Evolutionary conservation across 2,888 invertebrate species (phyloP).

Genomic region (Athalia rosae): DNA sequence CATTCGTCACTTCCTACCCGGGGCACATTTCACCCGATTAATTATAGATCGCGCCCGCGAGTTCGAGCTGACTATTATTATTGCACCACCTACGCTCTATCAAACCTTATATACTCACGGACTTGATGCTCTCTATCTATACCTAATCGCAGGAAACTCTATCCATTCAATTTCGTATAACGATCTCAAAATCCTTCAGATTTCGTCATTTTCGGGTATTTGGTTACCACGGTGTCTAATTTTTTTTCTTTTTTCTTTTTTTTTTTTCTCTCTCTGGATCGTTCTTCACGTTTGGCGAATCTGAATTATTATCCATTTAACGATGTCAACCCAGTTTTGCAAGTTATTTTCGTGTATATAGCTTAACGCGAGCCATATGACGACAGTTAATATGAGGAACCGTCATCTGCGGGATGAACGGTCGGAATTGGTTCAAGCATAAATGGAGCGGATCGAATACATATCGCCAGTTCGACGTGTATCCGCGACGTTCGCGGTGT

Average conservation of each 20-base stretch:
- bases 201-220: no score
- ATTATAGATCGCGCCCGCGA: conserved; percentile 46
- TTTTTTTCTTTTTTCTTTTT: no score
- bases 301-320: conserved; percentile 39
- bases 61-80: conserved; percentile 44
- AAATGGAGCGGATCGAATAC: no score
- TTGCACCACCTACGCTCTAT: conserved; percentile 41
- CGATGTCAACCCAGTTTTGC: conserved; percentile 36
- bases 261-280: no score
- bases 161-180: no score
- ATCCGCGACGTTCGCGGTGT: no score
- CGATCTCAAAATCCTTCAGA: no score
- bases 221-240: no score
- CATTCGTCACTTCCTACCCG: conserved; percentile 46
- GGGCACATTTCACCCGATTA: conserved; percentile 47
- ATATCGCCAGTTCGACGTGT: no score
- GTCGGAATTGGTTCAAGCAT: neutral
- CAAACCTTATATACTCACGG: neutral
- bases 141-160: no score
- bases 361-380: neutral
- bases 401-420: neutral
- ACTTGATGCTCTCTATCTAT: no score
- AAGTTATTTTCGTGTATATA: conserved; percentile 30
- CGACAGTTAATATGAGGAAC: no score
- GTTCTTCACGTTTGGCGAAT: neutral